phyloP scores from a whole-genome alignment of 1,140 invertebrate genomes.

The Halotydeus destructor region DNA sequence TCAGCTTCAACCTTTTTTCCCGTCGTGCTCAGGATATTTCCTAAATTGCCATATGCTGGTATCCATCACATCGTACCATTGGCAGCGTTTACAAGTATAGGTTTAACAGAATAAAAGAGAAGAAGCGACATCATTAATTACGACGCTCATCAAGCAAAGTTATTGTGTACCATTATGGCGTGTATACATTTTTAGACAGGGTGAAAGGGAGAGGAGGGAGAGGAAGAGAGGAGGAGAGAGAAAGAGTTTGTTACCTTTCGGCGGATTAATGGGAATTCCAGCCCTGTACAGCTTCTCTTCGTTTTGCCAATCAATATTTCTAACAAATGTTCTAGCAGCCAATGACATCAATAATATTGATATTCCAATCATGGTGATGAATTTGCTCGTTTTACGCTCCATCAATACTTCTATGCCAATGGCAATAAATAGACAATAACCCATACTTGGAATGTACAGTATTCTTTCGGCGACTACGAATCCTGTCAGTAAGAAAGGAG shows the following conservation, averaged over 20 bases:
- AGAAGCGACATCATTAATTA: too few species aligned
- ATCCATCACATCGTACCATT: too few species aligned
- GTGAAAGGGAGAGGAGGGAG: background rate
- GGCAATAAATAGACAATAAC: constrained; percentile 61
- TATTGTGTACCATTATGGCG: background rate
- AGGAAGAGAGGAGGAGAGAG: background rate
- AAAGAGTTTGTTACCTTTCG: constrained; percentile 60
- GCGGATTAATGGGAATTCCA: constrained; percentile 74
- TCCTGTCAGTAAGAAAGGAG: too few species aligned
- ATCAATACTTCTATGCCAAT: constrained; percentile 30
- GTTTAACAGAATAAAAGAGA: too few species aligned
- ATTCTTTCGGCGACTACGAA: constrained; percentile 81
- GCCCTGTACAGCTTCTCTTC: constrained; percentile 82
- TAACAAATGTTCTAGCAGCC: constrained; percentile 46
- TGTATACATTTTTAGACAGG: background rate
- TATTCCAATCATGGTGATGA: constrained; percentile 25
- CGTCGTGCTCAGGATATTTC: constrained; percentile 65
- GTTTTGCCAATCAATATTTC: constrained; percentile 74
- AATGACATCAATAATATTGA: constrained; percentile 38
- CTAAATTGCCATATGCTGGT: constrained; percentile 77
- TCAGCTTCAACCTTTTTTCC: constrained; percentile 65
- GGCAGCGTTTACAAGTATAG: too few species aligned
- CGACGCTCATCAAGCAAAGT: too few species aligned
- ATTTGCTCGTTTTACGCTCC: constrained; percentile 16
- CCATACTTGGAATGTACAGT: constrained; percentile 82